phyloP scores from a whole-genome alignment of 2,888 invertebrate genomes.

The Sesia apiformis region DNA sequence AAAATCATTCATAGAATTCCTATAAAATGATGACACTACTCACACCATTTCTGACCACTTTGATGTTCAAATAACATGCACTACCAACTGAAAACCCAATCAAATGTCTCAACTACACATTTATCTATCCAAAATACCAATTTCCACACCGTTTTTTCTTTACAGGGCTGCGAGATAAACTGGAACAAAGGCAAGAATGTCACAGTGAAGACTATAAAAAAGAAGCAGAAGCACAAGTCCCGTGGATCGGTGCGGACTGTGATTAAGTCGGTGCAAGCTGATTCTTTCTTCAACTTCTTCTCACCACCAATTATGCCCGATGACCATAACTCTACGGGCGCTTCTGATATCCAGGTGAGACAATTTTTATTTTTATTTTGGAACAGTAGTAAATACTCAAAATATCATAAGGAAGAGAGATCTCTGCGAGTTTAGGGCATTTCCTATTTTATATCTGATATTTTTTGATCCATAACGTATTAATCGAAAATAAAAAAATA shows the following conservation, averaged over 20 bases:
- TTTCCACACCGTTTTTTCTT: background rate
- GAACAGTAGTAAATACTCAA: no score
- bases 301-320: constrained; percentile 91
- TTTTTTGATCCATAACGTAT: background rate
- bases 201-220: constrained; percentile 95
- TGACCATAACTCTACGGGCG: constrained; percentile 85
- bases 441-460: no score
- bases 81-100: constrained; percentile 17
- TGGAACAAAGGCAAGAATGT: constrained; percentile 99
- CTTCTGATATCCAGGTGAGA: constrained; percentile 86
- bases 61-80: constrained; percentile 18
- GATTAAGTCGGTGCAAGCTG: constrained; percentile 94
- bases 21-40: constrained; percentile 29
- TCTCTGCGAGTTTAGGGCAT: background rate
- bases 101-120: background rate
- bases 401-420: background rate
- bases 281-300: constrained; percentile 99
- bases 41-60: constrained; percentile 21
- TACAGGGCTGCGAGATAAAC: constrained; percentile 91
- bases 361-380: background rate
- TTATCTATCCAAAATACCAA: background rate
- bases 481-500: background rate
- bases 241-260: constrained; percentile 94
- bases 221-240: constrained; percentile 99
- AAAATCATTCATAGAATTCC: no score